phyloP scores from a whole-genome alignment of 2,113 vertebrate genomes.

The Pseudorectes ferrugineus region DNA sequence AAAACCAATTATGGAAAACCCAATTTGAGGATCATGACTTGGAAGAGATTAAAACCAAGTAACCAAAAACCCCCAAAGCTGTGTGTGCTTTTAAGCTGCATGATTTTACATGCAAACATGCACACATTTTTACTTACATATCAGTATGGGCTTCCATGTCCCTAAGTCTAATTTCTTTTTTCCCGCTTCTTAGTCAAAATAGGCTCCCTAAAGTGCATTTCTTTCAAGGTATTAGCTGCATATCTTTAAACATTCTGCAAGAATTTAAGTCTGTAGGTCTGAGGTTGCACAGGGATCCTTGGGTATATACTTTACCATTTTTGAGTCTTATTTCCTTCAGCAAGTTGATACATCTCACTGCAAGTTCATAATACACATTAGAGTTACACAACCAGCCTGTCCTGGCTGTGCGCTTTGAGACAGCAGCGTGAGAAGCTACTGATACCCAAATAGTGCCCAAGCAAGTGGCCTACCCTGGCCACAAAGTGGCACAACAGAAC shows the following conservation, averaged over 20 bases:
- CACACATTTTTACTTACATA: not conserved
- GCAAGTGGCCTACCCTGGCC: not conserved
- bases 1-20: conserved; percentile 8
- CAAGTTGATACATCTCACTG: not conserved
- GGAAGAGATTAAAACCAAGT: conserved; percentile 25
- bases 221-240: not conserved
- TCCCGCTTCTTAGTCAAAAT: not conserved
- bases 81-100: not conserved
- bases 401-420: not conserved
- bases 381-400: not conserved
- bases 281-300: not conserved
- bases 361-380: not conserved
- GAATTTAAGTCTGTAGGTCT: not conserved
- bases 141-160: not conserved
- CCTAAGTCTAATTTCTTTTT: not conserved
- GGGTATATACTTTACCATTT: not conserved
- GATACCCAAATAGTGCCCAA: not conserved
- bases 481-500: not conserved
- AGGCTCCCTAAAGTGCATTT: not conserved
- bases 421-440: rapidly evolving
- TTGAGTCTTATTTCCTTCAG: not conserved
- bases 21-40: not conserved
- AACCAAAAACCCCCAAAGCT: not conserved
- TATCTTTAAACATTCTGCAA: not conserved
- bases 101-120: not conserved